phyloP scores from a whole-genome alignment of 2,113 vertebrate species.

The Rhineura floridana region DNA sequence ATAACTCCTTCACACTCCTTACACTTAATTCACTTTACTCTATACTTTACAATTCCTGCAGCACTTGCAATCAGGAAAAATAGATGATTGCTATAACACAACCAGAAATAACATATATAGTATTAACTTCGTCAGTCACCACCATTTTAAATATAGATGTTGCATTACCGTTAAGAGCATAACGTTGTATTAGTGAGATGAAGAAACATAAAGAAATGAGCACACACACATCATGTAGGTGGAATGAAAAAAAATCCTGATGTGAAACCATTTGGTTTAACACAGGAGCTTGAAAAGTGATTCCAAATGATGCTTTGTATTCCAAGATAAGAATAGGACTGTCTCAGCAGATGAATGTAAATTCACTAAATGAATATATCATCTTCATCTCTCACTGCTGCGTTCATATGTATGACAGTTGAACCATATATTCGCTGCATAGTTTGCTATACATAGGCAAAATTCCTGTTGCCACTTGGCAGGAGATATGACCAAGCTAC shows the following conservation, averaged over 20 bases:
- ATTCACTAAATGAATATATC: conserved; percentile 15
- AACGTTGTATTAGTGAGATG: conserved; percentile 44
- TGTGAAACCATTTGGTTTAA: conserved; percentile 52
- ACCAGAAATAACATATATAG: background rate
- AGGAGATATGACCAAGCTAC: background rate
- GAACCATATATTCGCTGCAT: background rate
- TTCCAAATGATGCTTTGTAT: conserved; percentile 48
- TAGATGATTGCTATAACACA: background rate
- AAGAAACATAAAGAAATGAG: conserved; percentile 56
- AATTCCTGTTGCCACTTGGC: background rate
- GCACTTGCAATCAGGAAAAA: background rate
- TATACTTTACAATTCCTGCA: background rate
- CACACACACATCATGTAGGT: conserved; percentile 49
- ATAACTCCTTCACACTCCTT: background rate
- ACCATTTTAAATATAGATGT: background rate
- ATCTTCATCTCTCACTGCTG: background rate
- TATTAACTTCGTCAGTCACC: background rate
- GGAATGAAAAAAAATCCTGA: conserved; percentile 28
- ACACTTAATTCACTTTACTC: background rate
- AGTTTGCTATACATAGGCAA: background rate
- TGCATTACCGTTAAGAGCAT: background rate
- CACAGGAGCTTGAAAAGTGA: conserved; percentile 56
- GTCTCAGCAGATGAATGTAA: conserved; percentile 43
- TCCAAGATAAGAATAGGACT: conserved; percentile 37
- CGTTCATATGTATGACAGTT: background rate